Conservation (phyloP, 53 echinoderm and acorn worm species). For the Paracentrotus lividus region DNA sequence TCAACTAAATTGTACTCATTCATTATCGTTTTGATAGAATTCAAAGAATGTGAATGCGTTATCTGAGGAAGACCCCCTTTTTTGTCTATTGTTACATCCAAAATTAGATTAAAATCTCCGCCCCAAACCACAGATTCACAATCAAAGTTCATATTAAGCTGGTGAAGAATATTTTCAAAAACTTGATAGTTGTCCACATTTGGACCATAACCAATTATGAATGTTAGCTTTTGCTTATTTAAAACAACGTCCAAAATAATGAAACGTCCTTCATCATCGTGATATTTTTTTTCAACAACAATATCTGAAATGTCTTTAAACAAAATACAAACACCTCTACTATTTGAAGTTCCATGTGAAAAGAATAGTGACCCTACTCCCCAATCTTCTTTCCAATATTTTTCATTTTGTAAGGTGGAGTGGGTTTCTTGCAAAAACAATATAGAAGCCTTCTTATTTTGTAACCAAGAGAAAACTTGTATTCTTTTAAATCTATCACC, state of each 20-base stretch:
- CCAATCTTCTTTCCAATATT: not conserved
- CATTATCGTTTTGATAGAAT: not conserved
- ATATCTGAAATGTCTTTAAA: not conserved
- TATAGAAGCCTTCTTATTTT: not conserved
- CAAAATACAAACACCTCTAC: slow-evolving; percentile 2
- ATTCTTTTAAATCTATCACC: not conserved
- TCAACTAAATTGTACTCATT: too few relatives aligned
- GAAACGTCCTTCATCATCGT: not conserved
- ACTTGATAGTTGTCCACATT: not conserved
- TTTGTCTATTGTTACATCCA: not conserved
- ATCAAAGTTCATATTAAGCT: not conserved
- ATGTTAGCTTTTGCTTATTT: not conserved
- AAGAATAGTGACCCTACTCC: not conserved
- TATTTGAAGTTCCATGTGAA: not conserved
- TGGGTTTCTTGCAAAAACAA: not conserved
- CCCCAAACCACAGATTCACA: not conserved
- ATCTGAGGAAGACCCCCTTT: too few relatives aligned
- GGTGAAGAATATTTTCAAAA: not conserved
- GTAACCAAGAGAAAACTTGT: not conserved
- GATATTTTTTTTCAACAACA: not conserved
- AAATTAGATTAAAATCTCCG: not conserved
- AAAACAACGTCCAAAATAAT: not conserved
- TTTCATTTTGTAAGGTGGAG: not conserved
- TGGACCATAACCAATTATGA: not conserved
- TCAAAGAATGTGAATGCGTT: too few relatives aligned